Conservation (phyloP, 2,113 vertebrate species). For the Gyps fulvus region DNA sequence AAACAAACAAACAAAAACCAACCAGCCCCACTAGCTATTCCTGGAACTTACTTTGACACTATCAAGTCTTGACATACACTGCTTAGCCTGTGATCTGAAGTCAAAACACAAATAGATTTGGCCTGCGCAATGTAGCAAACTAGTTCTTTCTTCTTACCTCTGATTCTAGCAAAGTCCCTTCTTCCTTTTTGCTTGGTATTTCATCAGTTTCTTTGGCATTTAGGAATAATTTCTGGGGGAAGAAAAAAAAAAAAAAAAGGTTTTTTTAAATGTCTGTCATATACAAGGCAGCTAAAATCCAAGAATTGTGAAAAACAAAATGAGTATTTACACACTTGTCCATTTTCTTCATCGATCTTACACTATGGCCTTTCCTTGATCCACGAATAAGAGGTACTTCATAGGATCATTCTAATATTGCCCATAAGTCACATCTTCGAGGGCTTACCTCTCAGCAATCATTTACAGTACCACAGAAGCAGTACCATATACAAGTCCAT, state of each 20-base stretch:
- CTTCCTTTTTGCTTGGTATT: not conserved
- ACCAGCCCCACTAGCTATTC: not conserved
- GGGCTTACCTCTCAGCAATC: not conserved
- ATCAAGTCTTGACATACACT: not conserved
- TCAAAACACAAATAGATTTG: not conserved
- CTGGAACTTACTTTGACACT: not conserved
- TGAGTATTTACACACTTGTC: not conserved
- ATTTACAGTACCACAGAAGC: not conserved
- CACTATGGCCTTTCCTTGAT: not conserved
- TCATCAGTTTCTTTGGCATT: slow-evolving; percentile 30
- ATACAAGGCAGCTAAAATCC: not conserved
- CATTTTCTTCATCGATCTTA: not conserved
- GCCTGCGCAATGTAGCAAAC: fast-evolving
- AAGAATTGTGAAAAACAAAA: not conserved
- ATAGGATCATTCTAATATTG: not conserved
- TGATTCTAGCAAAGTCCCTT: slow-evolving; percentile 33
- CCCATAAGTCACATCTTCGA: not conserved
- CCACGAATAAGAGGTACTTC: not conserved
- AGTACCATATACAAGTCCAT: not conserved
- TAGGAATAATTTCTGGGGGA: slow-evolving; percentile 54
- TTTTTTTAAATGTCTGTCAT: not conserved
- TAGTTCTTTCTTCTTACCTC: slow-evolving; percentile 61
- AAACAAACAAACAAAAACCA: not conserved
- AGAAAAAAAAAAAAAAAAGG: not conserved
- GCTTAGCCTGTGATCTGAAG: not conserved